phyloP scores from a whole-genome alignment of 2,888 invertebrate species.

The Chydorus sphaericus region DNA sequence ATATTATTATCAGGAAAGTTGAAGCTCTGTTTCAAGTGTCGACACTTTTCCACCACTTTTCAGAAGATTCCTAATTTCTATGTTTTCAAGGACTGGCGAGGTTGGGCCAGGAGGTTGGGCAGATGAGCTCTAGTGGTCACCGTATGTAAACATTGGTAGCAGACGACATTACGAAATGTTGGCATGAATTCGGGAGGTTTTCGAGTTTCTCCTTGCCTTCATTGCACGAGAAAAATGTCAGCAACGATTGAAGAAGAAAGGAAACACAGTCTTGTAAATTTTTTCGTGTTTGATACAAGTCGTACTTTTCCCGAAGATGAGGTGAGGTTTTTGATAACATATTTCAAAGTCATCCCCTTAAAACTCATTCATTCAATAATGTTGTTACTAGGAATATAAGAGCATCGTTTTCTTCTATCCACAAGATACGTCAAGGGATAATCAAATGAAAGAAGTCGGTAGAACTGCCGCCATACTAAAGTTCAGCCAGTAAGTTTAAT shows the following conservation, averaged over 20 bases:
- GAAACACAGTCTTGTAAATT: background rate
- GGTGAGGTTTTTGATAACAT: background rate
- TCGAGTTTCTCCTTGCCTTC: too few species aligned
- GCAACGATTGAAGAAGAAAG: background rate
- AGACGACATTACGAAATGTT: background rate
- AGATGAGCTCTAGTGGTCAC: too few species aligned
- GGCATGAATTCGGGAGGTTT: background rate
- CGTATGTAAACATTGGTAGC: background rate
- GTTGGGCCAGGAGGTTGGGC: too few species aligned
- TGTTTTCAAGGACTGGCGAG: too few species aligned
- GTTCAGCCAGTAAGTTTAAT: conserved; percentile 65
- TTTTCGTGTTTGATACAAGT: conserved; percentile 2
- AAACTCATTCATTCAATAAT: background rate
- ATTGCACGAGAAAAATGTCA: background rate
- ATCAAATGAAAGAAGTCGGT: conserved; percentile 81
- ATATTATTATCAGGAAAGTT: too few species aligned
- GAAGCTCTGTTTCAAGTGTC: too few species aligned
- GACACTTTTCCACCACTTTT: too few species aligned
- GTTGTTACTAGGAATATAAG: conserved; percentile 55
- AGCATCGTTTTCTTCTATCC: conserved; percentile 81
- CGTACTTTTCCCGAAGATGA: conserved; percentile 2
- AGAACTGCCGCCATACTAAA: conserved; percentile 88
- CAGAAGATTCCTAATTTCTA: too few species aligned
- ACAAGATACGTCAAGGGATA: conserved; percentile 54
- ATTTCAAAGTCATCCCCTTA: background rate